A percentile compares a stretch with the other conserved stretches of the same genome.
phyloP scores from a whole-genome alignment of 2,888 invertebrate genomes.

The Agrypnus murinus region DNA sequence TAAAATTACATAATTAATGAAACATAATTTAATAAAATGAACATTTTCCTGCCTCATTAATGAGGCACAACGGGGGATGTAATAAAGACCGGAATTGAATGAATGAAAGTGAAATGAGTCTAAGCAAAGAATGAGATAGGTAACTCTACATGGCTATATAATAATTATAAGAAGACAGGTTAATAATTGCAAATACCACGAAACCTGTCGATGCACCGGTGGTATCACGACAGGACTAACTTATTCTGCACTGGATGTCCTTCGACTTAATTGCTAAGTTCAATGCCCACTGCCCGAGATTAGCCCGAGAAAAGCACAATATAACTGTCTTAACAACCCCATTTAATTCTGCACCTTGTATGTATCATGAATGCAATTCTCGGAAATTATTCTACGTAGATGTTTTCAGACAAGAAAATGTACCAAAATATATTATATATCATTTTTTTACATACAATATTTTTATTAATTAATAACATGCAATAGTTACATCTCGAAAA shows the following conservation, averaged over 20 bases:
- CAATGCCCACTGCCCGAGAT: conserved; percentile 52
- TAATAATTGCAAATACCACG: conserved; percentile 48
- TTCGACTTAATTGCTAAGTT: conserved; percentile 51
- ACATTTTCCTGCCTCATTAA: conserved; percentile 22
- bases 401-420: no score
- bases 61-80: conserved; percentile 1
- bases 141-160: conserved; percentile 20
- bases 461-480: no score
- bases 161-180: conserved; percentile 45
- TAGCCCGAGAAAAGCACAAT: conserved; percentile 16
- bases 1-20: conserved; percentile 17
- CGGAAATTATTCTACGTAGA: no score
- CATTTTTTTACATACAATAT: no score
- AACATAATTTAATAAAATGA: conserved; percentile 12
- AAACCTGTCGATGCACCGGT: conserved; percentile 49
- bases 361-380: no score
- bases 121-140: conserved; percentile 13
- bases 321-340: conserved; percentile 26
- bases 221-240: conserved; percentile 40
- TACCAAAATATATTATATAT: no score
- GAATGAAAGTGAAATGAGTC: conserved; percentile 30
- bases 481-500: no score
- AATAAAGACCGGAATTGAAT: conserved; percentile 31
- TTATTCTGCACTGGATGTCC: conserved; percentile 50
- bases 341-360: neutral